A percentile compares a stretch with the other conserved stretches of the same genome.
phyloP scores from a whole-genome alignment of 2,888 invertebrate genomes.

The Cheilosia soror region DNA sequence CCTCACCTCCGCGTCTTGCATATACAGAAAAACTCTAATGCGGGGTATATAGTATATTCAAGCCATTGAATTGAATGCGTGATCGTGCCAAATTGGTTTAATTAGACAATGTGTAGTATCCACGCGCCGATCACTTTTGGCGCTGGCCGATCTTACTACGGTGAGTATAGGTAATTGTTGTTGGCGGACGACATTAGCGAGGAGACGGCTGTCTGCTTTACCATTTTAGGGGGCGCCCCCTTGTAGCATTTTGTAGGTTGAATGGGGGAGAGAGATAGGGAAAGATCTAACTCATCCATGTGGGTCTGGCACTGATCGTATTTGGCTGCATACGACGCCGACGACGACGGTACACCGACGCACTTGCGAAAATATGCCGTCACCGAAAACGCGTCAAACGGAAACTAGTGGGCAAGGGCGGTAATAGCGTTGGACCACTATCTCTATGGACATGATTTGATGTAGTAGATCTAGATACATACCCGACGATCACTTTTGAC shows the following conservation, averaged over 20 bases:
- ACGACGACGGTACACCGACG: conserved; percentile 54
- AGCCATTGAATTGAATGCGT: conserved; percentile 12
- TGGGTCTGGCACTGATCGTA: conserved; percentile 59
- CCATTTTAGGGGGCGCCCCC: conserved; percentile 67
- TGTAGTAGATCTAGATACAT: conserved; percentile 78
- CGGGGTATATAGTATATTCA: conserved; percentile 53
- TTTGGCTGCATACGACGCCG: conserved; percentile 56
- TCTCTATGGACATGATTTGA: conserved; percentile 26
- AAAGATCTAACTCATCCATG: conserved; percentile 59
- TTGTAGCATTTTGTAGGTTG: conserved; percentile 59
- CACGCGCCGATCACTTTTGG: conserved; percentile 71
- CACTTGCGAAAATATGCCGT: conserved; percentile 49
- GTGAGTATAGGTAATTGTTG: conserved; percentile 46
- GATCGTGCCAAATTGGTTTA: conserved; percentile 75
- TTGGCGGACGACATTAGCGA: conserved; percentile 60
- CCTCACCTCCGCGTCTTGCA: conserved; percentile 67
- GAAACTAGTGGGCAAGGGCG: conserved; percentile 60
- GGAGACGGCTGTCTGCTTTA: conserved; percentile 53
- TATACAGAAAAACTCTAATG: conserved; percentile 55
- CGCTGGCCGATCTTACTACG: conserved; percentile 55
- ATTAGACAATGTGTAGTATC: conserved; percentile 73
- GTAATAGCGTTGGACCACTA: conserved; percentile 27
- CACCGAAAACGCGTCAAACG: conserved; percentile 36
- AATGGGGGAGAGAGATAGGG: not conserved
- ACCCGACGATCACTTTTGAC: conserved; percentile 83